Evolutionary conservation across 2,888 invertebrate species (phyloP).

Genomic region (Baccha elongata): DNA sequence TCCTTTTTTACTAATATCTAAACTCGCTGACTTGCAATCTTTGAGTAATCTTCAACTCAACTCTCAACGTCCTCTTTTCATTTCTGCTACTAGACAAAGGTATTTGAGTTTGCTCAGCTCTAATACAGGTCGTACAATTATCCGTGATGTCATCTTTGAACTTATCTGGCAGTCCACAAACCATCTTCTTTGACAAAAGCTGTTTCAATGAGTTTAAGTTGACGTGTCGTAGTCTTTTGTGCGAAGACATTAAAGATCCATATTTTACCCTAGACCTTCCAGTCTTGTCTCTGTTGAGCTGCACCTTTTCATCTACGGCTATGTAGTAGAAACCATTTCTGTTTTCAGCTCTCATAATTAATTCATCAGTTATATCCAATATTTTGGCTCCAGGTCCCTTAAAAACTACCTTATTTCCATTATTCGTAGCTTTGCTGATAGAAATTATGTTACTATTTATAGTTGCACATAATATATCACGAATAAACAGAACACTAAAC

Average conservation of each 20-base stretch:
- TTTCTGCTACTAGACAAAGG: neutral
- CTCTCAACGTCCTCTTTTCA: conserved; percentile 1
- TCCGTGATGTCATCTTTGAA: conserved; percentile 11
- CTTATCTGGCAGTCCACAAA: conserved; percentile 28
- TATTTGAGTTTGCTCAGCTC: neutral
- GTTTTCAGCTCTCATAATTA: conserved; percentile 29
- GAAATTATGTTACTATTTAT: conserved; percentile 18
- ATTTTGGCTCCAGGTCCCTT: conserved; percentile 35
- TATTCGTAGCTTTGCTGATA: conserved; percentile 29
- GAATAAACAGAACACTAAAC: no score
- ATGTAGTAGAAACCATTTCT: conserved; percentile 28
- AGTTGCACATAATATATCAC: no score
- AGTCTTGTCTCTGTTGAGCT: conserved; percentile 4
- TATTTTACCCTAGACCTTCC: no score
- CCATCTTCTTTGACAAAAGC: conserved; percentile 18
- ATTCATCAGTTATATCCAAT: conserved; percentile 3
- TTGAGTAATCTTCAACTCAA: no score
- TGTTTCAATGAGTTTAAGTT: conserved; percentile 23
- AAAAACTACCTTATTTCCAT: conserved; percentile 28
- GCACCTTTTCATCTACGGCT: conserved; percentile 21
- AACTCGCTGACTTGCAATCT: no score
- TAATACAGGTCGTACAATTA: conserved; percentile 24
- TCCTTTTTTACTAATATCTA: no score
- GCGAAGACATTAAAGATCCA: no score
- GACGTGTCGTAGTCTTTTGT: no score